Base-by-base conservation (phyloP, 2,113 vertebrate genomes). In the Nettapus auritus region DNA sequence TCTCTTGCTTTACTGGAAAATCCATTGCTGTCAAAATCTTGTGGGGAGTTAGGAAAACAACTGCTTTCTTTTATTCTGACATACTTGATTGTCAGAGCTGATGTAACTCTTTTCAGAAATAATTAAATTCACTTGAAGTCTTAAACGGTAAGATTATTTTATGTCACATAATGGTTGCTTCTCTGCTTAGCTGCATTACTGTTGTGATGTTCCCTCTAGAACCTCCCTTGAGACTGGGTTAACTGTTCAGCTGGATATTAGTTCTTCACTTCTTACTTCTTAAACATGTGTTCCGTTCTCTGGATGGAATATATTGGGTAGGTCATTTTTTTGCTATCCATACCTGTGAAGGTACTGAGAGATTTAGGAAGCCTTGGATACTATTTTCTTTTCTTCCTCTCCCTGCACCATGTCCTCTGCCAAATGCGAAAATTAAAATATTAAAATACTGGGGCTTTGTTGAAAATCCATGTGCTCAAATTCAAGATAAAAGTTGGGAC, bases 281-380 rank as follows among this genome's bases (percentile, higher is more conserved):
- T 60, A 11, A 48, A 33, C 20, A 3, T 17, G 3, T 9, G 3
- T 19, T 71, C 13, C 9, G 0, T 66, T 14, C 70, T 80, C 70
- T 82, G 11, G 2, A 25, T 64, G 38, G 14, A 76, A 48, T 1
- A 0, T 38, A 20, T 26, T 57, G 67, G 40, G 34, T 59, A 56
- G 13, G 14, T 70, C 11, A n/a, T 11, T 71, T 10, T 13, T 21
- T 75, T 36, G 40, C 57, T 17, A 60, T 64, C 46, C 6, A 6
- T 57, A 42, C 6, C 2, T 1, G 0, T 38, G 48, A 56, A 29
- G 4, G 3, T 74, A 15, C 46, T 18, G 10, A 11, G 8, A 76
- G 23, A 38, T 46, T 42, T 42, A 46, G 19, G 46, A 48, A 48
- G 46, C 46, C 20, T 48, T 48, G 20, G 20, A 48, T 48, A 48